Conservation (phyloP, 2,113 vertebrate species). For the Madoqua kirkii region DNA sequence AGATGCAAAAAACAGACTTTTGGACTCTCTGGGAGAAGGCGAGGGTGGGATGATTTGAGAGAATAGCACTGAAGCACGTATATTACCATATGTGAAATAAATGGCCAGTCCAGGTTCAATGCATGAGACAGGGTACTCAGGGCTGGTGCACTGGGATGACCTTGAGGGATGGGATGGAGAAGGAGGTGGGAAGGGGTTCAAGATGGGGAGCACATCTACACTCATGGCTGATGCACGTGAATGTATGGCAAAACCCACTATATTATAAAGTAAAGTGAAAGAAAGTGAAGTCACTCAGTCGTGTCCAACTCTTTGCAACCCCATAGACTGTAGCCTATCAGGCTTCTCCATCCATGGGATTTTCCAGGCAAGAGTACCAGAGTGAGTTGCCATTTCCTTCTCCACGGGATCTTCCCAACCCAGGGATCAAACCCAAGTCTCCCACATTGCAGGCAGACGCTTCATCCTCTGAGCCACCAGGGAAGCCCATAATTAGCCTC, state of each 20-base stretch:
- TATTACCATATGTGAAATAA: not conserved
- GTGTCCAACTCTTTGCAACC: not conserved
- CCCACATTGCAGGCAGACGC: not conserved
- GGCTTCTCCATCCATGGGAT: not conserved
- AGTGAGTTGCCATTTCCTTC: not conserved
- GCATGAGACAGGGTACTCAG: not conserved
- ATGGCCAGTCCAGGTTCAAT: not conserved
- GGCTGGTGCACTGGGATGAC: not conserved
- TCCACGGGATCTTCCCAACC: not conserved
- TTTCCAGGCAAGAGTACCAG: not conserved
- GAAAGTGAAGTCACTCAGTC: rapidly evolving
- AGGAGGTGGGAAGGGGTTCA: not conserved
- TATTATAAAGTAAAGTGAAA: not conserved
- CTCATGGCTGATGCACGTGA: not conserved
- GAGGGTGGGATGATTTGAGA: not conserved
- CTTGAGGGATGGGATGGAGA: not conserved
- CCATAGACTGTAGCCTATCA: not conserved
- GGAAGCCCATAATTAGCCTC: not conserved
- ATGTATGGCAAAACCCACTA: not conserved
- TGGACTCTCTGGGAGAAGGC: not conserved
- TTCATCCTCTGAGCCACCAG: not conserved
- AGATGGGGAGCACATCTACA: not conserved
- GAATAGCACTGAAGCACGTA: not conserved
- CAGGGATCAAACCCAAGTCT: not conserved
- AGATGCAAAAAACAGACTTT: not conserved